A percentile compares a stretch with the other conserved stretches of the same genome.
These are phyloP conservation scores for Hippolais icterina DNA, from an alignment of 2,113 vertebrate genomes.

Conservation along the genomic window DNA sequence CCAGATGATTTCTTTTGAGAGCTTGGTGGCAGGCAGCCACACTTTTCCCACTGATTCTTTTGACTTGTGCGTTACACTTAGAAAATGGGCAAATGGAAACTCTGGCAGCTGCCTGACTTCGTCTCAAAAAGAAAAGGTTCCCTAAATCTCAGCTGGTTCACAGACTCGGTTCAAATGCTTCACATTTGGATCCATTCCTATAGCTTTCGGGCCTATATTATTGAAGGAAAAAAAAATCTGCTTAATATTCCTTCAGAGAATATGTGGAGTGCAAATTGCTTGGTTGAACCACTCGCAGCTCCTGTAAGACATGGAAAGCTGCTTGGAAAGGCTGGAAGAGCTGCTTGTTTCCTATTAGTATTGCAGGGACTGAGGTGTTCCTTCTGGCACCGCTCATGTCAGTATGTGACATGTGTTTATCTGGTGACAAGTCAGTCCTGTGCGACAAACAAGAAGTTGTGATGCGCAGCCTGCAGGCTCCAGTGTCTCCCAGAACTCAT, in stretches of 20 bases:
- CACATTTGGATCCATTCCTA: conserved; percentile 61
- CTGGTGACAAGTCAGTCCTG: background rate
- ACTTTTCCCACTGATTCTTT: conserved; percentile 50
- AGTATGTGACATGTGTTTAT: background rate
- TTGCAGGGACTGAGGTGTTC: background rate
- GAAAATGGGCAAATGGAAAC: conserved; percentile 65
- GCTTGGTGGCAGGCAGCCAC: conserved; percentile 54
- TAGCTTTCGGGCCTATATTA: conserved; percentile 45
- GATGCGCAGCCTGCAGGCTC: background rate
- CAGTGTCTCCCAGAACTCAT: background rate
- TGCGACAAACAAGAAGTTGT: background rate
- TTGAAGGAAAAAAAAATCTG: conserved; percentile 24
- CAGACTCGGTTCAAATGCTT: conserved; percentile 41
- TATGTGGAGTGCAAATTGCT: background rate
- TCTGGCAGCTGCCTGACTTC: conserved; percentile 66
- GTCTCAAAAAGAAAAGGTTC: conserved; percentile 54
- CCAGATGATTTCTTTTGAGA: conserved; percentile 66
- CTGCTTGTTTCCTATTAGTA: background rate
- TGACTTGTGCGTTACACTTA: conserved; percentile 56
- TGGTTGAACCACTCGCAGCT: background rate
- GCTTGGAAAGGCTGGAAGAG: background rate
- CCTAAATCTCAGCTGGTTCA: conserved; percentile 60
- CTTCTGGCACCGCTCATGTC: background rate
- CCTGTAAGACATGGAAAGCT: background rate
- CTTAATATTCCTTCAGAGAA: conserved; percentile 40